These are phyloP conservation scores for Euplexia lucipara DNA, from an alignment of 2,888 invertebrate species.

Conservation along the genomic window DNA sequence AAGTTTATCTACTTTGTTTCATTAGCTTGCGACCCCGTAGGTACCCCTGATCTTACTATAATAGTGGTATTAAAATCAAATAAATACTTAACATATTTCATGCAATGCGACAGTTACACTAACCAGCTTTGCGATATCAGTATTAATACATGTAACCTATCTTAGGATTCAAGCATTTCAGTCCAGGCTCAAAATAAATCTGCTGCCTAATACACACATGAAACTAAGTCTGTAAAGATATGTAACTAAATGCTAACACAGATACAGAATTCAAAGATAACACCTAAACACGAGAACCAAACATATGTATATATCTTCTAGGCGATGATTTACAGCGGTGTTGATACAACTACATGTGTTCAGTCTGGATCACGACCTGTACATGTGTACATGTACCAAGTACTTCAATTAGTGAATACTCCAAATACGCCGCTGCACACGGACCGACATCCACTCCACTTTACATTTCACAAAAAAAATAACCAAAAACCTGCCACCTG, in stretches of 20 bases:
- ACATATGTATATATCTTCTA: constrained; percentile 39
- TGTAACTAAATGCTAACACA: constrained; percentile 11
- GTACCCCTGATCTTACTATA: neutral
- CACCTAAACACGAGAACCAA: constrained; percentile 15
- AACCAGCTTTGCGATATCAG: constrained; percentile 63
- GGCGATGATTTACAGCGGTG: constrained; percentile 24
- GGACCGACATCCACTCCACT: constrained; percentile 18
- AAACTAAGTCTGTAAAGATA: constrained; percentile 7
- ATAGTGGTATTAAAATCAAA: neutral
- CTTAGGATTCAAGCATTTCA: neutral
- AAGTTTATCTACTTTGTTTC: constrained; percentile 79
- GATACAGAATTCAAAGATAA: constrained; percentile 23
- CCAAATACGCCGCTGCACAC: constrained; percentile 28
- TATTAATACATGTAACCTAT: constrained; percentile 9
- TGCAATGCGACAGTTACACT: constrained; percentile 64
- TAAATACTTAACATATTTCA: constrained; percentile 8
- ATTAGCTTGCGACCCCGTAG: constrained; percentile 75
- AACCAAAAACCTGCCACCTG: constrained; percentile 17
- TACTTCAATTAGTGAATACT: constrained; percentile 34
- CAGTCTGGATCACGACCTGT: constrained; percentile 8
- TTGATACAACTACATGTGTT: constrained; percentile 39
- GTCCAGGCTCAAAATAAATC: neutral
- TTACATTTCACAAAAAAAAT: constrained; percentile 20
- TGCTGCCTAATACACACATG: constrained; percentile 5
- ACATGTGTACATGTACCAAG: constrained; percentile 7